Base-by-base conservation (phyloP, 2,797 vertebrate genomes). In the Hypotaenidia okinawae region DNA sequence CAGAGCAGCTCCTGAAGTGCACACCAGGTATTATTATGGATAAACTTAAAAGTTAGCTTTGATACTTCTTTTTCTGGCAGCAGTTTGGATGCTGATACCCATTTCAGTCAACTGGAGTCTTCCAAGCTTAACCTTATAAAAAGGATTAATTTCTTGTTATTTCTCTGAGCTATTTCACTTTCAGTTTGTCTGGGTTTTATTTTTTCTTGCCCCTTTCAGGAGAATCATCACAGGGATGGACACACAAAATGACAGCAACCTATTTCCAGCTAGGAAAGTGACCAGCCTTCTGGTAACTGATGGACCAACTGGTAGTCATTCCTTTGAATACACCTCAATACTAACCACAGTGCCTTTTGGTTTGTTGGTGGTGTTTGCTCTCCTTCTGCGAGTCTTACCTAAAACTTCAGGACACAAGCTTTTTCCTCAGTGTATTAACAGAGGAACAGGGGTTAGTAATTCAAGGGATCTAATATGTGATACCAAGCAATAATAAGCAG, bases 401-500 rank as follows among this genome's bases (percentile, higher is more conserved):
- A 67, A 87, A 81, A 73, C 33, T n/a, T 37, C 21, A 58, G 32
- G 52, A 62, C 24, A 64, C 28, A 58, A 74, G 28, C 7, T 59
- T 89, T 72, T 66, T 25, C 19, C 49, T 70, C 35, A 18, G 19
- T 37, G 45, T 4, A 1, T 55, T 68, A 58, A 39, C 39, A 37
- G n/a, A 47, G 21, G 6, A 73, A 12, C 11, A 64, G 8, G 9
- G 3, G 3, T 30, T 14, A 4, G 0, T 19, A 45, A 23, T 14
- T 39, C 12, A 30, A 72, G 9, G 5, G 11, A 27, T 41, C 49
- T 24, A 74, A 39, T 27, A n/a, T 0, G 3, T 68, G 8, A 43
- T 11, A 82, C 13, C 15, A 77, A 43, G 15, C 16, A 85, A 21
- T 14, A 72, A 14, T 1, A 14, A 72, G 30, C 12, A 66, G 18